These are phyloP conservation scores for Tromatobia lineatoria DNA, from an alignment of 2,888 invertebrate species.

Conservation along the genomic window DNA sequence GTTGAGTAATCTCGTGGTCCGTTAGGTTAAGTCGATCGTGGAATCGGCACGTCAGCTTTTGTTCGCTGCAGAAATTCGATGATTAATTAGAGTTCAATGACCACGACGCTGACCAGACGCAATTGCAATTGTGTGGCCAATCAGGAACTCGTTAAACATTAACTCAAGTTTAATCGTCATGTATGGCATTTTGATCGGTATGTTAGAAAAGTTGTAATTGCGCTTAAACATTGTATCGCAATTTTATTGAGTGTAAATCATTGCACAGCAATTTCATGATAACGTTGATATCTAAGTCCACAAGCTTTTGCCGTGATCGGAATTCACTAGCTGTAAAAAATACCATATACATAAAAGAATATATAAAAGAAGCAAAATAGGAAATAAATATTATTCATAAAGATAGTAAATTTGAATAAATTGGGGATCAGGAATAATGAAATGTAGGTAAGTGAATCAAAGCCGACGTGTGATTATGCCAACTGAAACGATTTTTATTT, in stretches of 20 bases:
- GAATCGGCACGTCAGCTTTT: slow-evolving; percentile 23
- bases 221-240: background rate
- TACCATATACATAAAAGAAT: too few relatives aligned
- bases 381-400: background rate
- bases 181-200: background rate
- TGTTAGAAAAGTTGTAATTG: background rate
- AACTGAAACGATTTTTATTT: slow-evolving; percentile 3
- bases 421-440: background rate
- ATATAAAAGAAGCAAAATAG: too few relatives aligned
- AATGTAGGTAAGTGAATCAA: background rate
- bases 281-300: too few relatives aligned
- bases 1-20: background rate
- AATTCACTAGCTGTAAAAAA: too few relatives aligned
- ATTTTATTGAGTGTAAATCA: background rate
- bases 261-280: too few relatives aligned
- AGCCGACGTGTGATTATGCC: background rate
- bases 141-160: slow-evolving; percentile 36
- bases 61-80: background rate
- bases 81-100: slow-evolving; percentile 49
- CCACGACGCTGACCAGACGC: slow-evolving; percentile 12
- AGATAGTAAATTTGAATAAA: background rate
- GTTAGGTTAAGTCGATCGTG: background rate
- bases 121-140: slow-evolving; percentile 41
- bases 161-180: slow-evolving; percentile 7
- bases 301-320: too few relatives aligned